Evolutionary conservation across 2,888 invertebrate species (phyloP).

Genomic region (Deilephila elpenor): DNA sequence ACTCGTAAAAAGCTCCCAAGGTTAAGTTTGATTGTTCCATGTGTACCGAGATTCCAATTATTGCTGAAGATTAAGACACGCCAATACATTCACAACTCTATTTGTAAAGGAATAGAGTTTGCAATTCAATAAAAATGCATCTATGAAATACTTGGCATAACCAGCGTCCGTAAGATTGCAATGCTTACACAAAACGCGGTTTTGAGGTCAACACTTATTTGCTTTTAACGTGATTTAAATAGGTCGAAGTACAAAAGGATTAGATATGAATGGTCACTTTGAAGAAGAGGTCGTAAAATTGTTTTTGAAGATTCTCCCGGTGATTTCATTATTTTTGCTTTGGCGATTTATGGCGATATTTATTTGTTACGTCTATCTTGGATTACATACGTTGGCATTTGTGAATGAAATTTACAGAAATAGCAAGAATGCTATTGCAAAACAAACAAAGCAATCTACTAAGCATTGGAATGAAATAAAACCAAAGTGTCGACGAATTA

Average conservation of each 20-base stretch:
- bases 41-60: constrained; percentile 50
- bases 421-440: not conserved
- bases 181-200: constrained; percentile 62
- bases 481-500: not conserved
- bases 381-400: not conserved
- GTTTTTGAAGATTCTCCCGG: constrained; percentile 11
- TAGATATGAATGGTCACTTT: constrained; percentile 52
- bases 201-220: constrained; percentile 70
- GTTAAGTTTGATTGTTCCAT: constrained; percentile 75
- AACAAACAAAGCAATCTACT: not conserved
- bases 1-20: constrained; percentile 73
- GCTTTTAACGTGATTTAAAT: constrained; percentile 70
- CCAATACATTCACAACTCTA: constrained; percentile 36
- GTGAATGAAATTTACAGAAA: not conserved
- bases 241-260: constrained; percentile 69
- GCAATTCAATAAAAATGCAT: constrained; percentile 29
- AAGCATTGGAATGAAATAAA: constrained; percentile 7
- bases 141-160: constrained; percentile 43
- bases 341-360: constrained; percentile 24
- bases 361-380: constrained; percentile 10
- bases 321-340: constrained; percentile 29
- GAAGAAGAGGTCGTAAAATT: constrained; percentile 43
- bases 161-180: constrained; percentile 50
- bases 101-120: constrained; percentile 33
- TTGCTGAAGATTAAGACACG: constrained; percentile 36